phyloP scores from a whole-genome alignment of 2,888 invertebrate species.

The Drosophila pseudotalamancana region DNA sequence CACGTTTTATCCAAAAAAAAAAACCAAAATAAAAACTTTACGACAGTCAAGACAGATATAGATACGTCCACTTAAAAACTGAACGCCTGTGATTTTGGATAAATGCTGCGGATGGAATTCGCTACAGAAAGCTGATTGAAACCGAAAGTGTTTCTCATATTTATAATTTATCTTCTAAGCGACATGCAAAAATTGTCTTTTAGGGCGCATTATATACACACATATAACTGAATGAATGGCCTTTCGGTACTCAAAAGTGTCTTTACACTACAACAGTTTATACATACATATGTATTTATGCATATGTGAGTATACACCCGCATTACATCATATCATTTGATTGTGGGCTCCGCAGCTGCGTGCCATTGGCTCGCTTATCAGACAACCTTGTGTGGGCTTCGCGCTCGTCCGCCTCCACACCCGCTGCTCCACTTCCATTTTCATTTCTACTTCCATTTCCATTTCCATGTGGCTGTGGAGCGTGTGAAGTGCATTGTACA shows the following conservation, averaged over 20 bases:
- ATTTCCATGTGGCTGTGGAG: conserved; percentile 47
- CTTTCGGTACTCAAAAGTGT: background rate
- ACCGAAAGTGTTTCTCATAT: conserved; percentile 55
- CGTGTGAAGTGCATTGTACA: conserved; percentile 63
- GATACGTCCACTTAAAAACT: conserved; percentile 55
- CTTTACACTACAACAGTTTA: background rate
- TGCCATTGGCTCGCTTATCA: conserved; percentile 43
- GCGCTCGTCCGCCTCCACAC: conserved; percentile 9
- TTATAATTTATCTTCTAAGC: background rate
- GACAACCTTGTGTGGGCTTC: conserved; percentile 31
- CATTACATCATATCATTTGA: conserved; percentile 16
- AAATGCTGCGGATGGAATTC: conserved; percentile 58
- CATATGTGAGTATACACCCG: background rate
- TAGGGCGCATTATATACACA: background rate
- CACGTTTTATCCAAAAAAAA: conserved; percentile 62
- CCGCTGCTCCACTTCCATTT: conserved; percentile 3
- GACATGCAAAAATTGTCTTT: background rate
- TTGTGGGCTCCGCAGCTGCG: conserved; percentile 14
- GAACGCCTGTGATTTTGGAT: conserved; percentile 74
- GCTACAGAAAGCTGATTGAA: conserved; percentile 39
- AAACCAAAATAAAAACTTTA: conserved; percentile 11
- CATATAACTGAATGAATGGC: background rate
- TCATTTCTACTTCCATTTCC: background rate
- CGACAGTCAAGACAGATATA: conserved; percentile 40
- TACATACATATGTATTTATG: background rate